phyloP scores from a whole-genome alignment of 2,113 vertebrate species.

The Ranitomeya variabilis region DNA sequence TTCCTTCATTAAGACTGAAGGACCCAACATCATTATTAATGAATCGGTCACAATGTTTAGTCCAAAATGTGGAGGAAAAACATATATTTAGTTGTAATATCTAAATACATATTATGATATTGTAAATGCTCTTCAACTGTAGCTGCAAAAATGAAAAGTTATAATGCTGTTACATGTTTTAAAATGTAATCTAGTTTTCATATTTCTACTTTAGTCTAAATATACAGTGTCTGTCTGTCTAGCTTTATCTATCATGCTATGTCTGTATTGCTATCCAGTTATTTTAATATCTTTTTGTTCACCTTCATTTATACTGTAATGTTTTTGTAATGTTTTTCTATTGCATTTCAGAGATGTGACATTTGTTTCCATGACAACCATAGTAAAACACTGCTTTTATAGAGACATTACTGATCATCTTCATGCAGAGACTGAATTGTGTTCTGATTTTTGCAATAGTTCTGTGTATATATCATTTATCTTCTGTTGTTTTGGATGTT shows the following conservation, averaged over 20 bases:
- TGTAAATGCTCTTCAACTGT: too few relatives aligned
- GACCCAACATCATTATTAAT: too few relatives aligned
- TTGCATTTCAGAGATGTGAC: neutral
- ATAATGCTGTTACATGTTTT: too few relatives aligned
- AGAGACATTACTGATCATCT: neutral
- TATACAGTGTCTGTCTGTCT: too few relatives aligned
- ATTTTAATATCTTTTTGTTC: neutral
- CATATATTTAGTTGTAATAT: too few relatives aligned
- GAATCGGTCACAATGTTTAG: too few relatives aligned
- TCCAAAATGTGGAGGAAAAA: too few relatives aligned
- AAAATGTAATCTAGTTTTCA: too few relatives aligned
- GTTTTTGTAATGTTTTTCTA: neutral
- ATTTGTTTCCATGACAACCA: neutral
- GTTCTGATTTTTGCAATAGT: neutral
- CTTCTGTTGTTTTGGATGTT: neutral
- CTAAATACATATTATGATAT: too few relatives aligned
- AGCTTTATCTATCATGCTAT: neutral
- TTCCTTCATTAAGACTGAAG: too few relatives aligned
- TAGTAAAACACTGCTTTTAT: neutral
- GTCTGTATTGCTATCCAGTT: neutral
- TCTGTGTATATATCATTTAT: neutral
- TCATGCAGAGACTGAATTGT: neutral
- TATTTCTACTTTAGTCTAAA: too few relatives aligned
- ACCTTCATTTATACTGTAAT: conserved; percentile 9
- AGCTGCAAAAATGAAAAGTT: too few relatives aligned